These are phyloP conservation scores for Porites lutea DNA, from an alignment of 64 coral and sea anemone genomes.

Conservation along the genomic window DNA sequence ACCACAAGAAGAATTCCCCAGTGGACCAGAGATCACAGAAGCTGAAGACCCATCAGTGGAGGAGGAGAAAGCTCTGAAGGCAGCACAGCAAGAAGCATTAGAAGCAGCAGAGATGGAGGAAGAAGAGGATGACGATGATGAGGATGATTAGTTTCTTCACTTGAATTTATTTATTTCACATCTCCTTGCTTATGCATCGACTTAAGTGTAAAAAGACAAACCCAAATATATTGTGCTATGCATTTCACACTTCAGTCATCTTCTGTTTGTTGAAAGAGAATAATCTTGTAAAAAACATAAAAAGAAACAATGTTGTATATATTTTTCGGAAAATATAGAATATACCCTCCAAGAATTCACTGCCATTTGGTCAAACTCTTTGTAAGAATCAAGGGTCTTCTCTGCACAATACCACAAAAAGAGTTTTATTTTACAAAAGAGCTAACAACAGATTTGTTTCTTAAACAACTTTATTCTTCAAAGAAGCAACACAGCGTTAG, in stretches of 20 bases:
- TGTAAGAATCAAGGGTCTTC: background rate
- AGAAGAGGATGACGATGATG: conserved; percentile 96
- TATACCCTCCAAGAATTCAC: too few species aligned
- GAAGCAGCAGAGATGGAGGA: conserved; percentile 90
- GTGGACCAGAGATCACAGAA: conserved; percentile 96
- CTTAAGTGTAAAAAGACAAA: background rate
- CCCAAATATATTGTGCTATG: too few species aligned
- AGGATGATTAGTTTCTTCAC: conserved; percentile 84
- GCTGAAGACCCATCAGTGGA: conserved; percentile 96
- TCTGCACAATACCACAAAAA: background rate
- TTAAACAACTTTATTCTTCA: background rate
- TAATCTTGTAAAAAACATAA: too few species aligned
- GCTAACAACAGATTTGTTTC: too few species aligned
- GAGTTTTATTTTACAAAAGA: background rate
- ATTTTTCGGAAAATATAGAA: too few species aligned
- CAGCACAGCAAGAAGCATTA: conserved; percentile 95
- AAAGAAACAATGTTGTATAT: too few species aligned
- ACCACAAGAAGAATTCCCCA: conserved; percentile 98
- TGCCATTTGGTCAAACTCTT: too few species aligned
- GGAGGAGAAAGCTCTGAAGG: conserved; percentile 96
- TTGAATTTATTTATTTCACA: background rate
- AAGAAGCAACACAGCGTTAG: background rate
- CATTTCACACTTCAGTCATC: too few species aligned
- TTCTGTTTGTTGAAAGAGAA: too few species aligned
- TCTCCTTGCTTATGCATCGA: background rate